Base-by-base conservation (phyloP, 30 jellyfish, hydroid and myxozoan genomes). In the Aurelia coerulea region DNA sequence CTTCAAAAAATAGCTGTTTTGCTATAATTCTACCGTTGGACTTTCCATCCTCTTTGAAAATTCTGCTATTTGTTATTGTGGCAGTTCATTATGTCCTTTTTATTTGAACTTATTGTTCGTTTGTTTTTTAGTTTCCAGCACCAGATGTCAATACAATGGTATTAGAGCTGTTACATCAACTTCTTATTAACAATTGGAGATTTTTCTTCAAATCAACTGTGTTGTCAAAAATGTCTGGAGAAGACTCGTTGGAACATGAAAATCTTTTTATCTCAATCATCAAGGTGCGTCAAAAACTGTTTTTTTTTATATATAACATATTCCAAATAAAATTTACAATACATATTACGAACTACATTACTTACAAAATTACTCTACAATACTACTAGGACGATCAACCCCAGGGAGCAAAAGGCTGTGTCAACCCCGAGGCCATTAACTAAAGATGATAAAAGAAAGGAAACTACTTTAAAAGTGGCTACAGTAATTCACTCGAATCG, bases 111-210 rank as follows among this genome's bases (percentile, higher is more conserved):
- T 8, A 0, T 9, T 65, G 3, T 32, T 14, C 37, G 15, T 60
- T 65, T 71, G 42, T 41, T 33, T 76, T 46, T 34, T 69, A 92
- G 96, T 74, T 39, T 74, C 84, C 94, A 35, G 90, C 95, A 5
- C 93, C 97, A 7, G 99, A 95, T 81, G 42, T 95, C 46, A 95
- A 86, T 37, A 54, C 89, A 19, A 85, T 68, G 80, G 80, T 95
- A 42, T 83, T 95, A 29, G 98, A 90, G 52, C 87, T 95, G 6
- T 84, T 90, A 58, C 97, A 95, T 70, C 98, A 95, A 78, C 90
- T 95, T 34, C 88, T 95, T 4, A 66, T 95, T 11, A 96, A 95
- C 80, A 95, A 95, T 76, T 95, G 99, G 99, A 78, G 99, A 68
- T 95, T 91, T 60, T 95, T 95, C 94, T 95, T 84, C 95, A 95